Evolutionary conservation across 2,888 invertebrate genomes (phyloP), one percentile per base, ranked within the genome.

Genomic region (Theodoxus fluviatilis): DNA sequence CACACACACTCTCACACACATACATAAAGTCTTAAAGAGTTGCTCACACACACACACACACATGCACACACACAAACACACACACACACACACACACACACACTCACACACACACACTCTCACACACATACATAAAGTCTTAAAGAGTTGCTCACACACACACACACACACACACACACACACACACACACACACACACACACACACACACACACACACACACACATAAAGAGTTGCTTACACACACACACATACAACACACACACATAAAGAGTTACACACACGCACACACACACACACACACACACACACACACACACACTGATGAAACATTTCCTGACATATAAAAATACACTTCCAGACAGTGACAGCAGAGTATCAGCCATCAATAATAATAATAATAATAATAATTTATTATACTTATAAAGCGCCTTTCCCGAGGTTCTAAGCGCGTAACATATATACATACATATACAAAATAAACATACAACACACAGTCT

Each of bases 151-250:
- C 59, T n/a, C 12, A 59, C 59, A 59, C 33, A 33, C 59, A 33
- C 33, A 59, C 59, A 59, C 33, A 59, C 59, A 59, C 33, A 59
- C 59, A 59, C 33, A 33, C 59, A 59, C 33, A 59, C 59, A 59
- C 33, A 33, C 33, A 59, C 33, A 33, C 33, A 59, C 6, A 6
- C 6, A 6, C 18, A 12, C 52, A n/a, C n/a, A n/a, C n/a, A n/a
- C n/a, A n/a, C n/a, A n/a, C n/a, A n/a, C n/a, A n/a, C n/a, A n/a
- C n/a, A n/a, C n/a, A n/a, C n/a, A n/a, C n/a, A n/a, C n/a, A n/a
- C n/a, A n/a, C n/a, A n/a, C n/a, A n/a, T n/a, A n/a, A n/a, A n/a
- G n/a, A n/a, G n/a, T n/a, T n/a, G n/a, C n/a, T n/a, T n/a, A n/a
- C n/a, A n/a, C n/a, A 59, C 59, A 33, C 35, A 33, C 31, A 33